Conservation (phyloP, 2,888 invertebrate species). For the Dioctria rufipes region DNA sequence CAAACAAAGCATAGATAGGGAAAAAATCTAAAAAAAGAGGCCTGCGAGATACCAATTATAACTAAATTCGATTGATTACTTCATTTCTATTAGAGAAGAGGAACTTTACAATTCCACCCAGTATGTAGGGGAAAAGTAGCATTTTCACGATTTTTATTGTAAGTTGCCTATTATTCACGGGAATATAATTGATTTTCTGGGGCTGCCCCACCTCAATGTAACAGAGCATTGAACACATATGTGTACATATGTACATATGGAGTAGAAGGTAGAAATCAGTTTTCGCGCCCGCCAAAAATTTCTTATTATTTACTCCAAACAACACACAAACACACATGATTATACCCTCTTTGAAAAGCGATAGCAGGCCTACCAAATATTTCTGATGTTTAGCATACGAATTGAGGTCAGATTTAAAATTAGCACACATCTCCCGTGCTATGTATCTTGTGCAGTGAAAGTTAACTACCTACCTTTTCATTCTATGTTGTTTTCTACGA, state of each 20-base stretch:
- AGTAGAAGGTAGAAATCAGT: not conserved
- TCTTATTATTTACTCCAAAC: not conserved
- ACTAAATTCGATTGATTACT: no score
- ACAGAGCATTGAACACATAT: conserved; percentile 3
- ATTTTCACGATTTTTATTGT: conserved; percentile 32
- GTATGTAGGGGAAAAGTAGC: conserved; percentile 16
- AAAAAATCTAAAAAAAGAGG: no score
- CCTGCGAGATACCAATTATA: no score
- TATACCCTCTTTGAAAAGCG: conserved; percentile 8
- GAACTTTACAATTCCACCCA: not conserved
- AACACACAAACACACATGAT: no score
- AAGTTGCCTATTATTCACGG: conserved; percentile 21
- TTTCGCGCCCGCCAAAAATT: conserved; percentile 23
- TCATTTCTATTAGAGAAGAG: no score
- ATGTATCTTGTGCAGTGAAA: conserved; percentile 23
- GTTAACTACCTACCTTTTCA: conserved; percentile 7
- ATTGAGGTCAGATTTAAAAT: conserved; percentile 49
- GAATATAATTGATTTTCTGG: conserved; percentile 46
- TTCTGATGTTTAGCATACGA: conserved; percentile 27
- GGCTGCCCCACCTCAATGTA: conserved; percentile 39
- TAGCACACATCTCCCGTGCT: conserved; percentile 45
- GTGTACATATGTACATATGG: not conserved
- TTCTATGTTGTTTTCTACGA: conserved; percentile 13
- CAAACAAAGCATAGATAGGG: no score
- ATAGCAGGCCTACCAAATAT: conserved; percentile 16